Base-by-base conservation (phyloP, 2,113 vertebrate genomes). In the Cephalopholis sonnerati region DNA sequence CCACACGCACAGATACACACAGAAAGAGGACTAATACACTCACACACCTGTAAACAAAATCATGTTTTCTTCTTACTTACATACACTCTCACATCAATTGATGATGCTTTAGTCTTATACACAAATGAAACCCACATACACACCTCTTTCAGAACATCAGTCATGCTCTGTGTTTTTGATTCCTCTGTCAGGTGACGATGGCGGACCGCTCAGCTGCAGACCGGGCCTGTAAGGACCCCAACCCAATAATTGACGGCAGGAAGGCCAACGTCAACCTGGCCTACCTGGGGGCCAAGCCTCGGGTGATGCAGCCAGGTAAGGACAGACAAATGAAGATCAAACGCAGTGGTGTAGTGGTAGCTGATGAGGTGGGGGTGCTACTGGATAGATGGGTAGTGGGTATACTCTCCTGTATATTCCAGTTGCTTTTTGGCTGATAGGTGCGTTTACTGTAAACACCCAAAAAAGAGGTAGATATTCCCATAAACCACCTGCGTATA, bases 211-310 rank as follows among this genome's bases (percentile, higher is more conserved):
- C 97, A 13, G 97, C 98, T 4, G 98, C 98, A 0, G 98, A 99
- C 89, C 95, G 98, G 83, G 98, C 98, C 84, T 99, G 98, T 68
- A 99, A 99, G 85, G 98, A 99, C 94, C 98, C 98, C 82, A 99
- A 99, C 94, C 98, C 98, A 54, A 99, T 99, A 92, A 99, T 99
- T 63, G 98, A 99, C 7, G 98, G 98, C 93, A 97, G 98, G 91
- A 99, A 99, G 93, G 98, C 98, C 89, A 99, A 99, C 53, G 98
- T 99, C 89, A 99, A 99, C 93, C 96, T 99, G 93, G 98, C 98
- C 41, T 99, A 99, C 92, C 94, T 99, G 91, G 98, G 98, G 80
- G 98, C 98, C 86, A 99, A 99, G 86, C 98, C 98, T 46, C 95
- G 98, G 74, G 97, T 99, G 91, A 99, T 99, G 97, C 98, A 99